Percentiles rank a stretch among this genome's conserved stretches.
These are phyloP conservation scores for Loriculus beryllinus DNA, from an alignment of 2,797 vertebrate genomes.

Conservation along the genomic window DNA sequence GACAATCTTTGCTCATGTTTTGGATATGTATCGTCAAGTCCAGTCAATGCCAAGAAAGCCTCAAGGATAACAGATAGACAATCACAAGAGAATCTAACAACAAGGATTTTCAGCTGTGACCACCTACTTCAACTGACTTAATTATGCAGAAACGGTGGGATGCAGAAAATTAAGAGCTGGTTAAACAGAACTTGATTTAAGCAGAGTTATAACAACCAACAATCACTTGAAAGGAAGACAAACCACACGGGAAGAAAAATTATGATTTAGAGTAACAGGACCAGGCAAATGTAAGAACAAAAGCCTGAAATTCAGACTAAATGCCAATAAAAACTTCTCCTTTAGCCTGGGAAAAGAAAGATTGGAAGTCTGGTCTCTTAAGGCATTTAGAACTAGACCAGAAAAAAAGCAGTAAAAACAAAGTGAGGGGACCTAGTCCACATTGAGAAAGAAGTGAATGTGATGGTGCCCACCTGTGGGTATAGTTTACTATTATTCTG, in stretches of 20 bases:
- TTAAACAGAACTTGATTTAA: conserved; percentile 33
- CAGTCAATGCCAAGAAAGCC: conserved; percentile 8
- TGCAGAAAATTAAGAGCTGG: conserved; percentile 21
- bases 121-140: background rate
- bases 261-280: background rate
- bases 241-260: background rate
- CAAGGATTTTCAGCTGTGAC: conserved; percentile 29
- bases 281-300: background rate
- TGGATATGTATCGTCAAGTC: background rate
- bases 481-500: background rate
- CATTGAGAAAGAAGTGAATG: background rate
- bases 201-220: background rate
- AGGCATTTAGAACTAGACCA: background rate
- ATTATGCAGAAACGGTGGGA: background rate
- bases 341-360: background rate
- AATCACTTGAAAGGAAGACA: conserved; percentile 27
- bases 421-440: background rate
- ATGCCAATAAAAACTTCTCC: background rate
- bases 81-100: conserved; percentile 13
- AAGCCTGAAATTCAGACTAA: background rate
- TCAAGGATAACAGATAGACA: conserved; percentile 27
- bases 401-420: background rate
- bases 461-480: background rate
- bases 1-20: background rate
- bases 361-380: background rate